Evolutionary conservation across 2,888 invertebrate genomes (phyloP), one percentile per base, ranked within the genome.

Genomic region (Pedicia rivosa): DNA sequence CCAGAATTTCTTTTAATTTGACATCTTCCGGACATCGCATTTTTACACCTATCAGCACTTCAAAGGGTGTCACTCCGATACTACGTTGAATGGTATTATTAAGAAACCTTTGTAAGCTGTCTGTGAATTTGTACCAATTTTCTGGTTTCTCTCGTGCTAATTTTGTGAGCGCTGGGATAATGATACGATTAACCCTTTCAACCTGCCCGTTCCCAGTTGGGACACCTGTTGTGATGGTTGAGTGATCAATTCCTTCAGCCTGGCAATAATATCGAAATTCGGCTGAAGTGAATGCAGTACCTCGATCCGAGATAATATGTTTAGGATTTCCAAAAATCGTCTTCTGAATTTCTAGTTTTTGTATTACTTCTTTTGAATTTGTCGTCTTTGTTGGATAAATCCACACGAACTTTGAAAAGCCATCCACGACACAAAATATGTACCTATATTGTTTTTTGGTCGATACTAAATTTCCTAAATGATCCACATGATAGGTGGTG

Each of bases 121-220:
- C 35, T 5, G 48, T 36, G 31, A 42, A 16, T 40, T 45, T 47
- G 35, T 47, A 50, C 52, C 52, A 55, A 19, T 51, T 44, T 5
- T 39, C 38, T 1, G 51, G 50, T 10, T 54, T 44, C 7, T 49
- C 47, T 2, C 50, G 37, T 5, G 50, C 42, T 6, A 58, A 20
- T 36, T 57, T 57, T 1, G 54, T 47, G 4, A 56, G 28, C 4
- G 53, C 39, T 1, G 53, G 40, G 32, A 55, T 51, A 3, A 56
- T 45, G 3, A 42, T 49, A n/a, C 44, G 34, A 38, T 57, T 51
- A 1, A 53, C 39, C 3, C 52, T 41, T 28, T 56, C 53, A 0
- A 49, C 50, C 36, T 57, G 56, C 1, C 55, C 55, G 38, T 57
- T 56, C 5, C 50, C 50, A 28, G 54, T 29, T 12, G 57, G 53